Percentiles rank a stretch among this genome's conserved stretches.
These are phyloP conservation scores for Stratiolaelaps scimitus DNA, from an alignment of 1,140 invertebrate species.

Conservation along the genomic window DNA sequence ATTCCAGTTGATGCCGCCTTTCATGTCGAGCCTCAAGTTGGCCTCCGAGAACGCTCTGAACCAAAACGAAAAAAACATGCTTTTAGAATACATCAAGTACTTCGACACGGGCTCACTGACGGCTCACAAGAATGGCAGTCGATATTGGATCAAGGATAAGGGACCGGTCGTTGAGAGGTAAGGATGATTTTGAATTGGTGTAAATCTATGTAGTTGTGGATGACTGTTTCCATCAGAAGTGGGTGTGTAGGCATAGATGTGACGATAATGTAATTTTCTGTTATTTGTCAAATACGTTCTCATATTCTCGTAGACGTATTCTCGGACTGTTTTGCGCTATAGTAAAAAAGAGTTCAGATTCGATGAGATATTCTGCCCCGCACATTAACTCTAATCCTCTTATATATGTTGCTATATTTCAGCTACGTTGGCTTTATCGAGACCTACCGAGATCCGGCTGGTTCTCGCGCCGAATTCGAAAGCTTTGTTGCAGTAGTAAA, in stretches of 20 bases:
- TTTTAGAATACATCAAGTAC: constrained; percentile 67
- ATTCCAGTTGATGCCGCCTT: not conserved
- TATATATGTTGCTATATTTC: constrained; percentile 32
- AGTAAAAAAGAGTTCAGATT: no score
- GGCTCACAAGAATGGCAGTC: constrained; percentile 78
- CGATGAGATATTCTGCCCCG: no score
- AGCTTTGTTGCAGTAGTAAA: constrained; percentile 89
- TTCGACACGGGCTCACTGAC: constrained; percentile 70
- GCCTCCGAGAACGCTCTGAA: constrained; percentile 55
- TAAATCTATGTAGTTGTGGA: no score
- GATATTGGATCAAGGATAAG: constrained; percentile 82
- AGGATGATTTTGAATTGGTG: constrained; percentile 31
- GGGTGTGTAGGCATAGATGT: no score
- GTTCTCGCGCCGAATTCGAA: constrained; percentile 86
- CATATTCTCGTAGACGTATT: no score
- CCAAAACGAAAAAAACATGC: constrained; percentile 66
- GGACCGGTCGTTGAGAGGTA: constrained; percentile 75
- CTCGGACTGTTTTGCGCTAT: no score
- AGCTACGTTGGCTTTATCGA: constrained; percentile 91
- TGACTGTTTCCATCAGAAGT: no score
- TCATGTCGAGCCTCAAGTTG: not conserved
- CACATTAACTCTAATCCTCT: no score
- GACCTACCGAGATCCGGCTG: constrained; percentile 81
- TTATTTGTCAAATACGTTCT: no score
- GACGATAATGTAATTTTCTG: no score